Evolutionary conservation across 2,113 vertebrate genomes (phyloP), one percentile per base, ranked within the genome.

Genomic region (Pantherophis guttatus): DNA sequence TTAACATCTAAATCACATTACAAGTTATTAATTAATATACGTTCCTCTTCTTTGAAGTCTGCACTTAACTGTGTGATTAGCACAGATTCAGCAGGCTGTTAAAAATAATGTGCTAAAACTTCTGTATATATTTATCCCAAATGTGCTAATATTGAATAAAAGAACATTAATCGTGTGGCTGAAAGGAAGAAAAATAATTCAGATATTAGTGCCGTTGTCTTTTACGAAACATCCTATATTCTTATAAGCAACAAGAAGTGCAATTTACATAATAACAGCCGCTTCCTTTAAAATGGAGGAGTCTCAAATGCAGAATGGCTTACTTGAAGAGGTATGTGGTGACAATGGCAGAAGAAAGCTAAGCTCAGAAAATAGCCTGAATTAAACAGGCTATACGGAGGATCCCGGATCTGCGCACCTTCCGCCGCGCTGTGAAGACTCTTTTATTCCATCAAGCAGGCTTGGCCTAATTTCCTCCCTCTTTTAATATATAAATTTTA

Each of bases 311-410:
- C 95, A 95, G 96, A 94, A 94, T 96, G 97, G 95, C 95, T 93
- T 92, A 94, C 96, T 97, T 98, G 97, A 98, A 97, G 97, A 96
- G 95, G 95, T 97, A 97, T 97, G 96, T 96, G 98, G 96, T 97
- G 97, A 95, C 95, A 93, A 90, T 89, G 52, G 98, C 94, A 96
- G 97, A 98, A 96, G 95, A 96, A 96, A 95, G 94, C 96, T 65
- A 88, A 65, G 95, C 96, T 96, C 95, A 96, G 96, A 97, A 97
- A 92, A 92, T 92, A 94, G 90, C 81, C 90, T 21, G 93, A 96
- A 96, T 94, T 87, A 97, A 97, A 95, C 95, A 96, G 93, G n/a
- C n/a, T n/a, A n/a, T n/a, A n/a, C n/a, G n/a, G n/a, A n/a, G n/a
- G n/a, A n/a, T n/a, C n/a, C n/a, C n/a, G n/a, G n/a, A n/a, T n/a